phyloP scores from a whole-genome alignment of 1,140 invertebrate genomes.

The Muscidifurax raptorellus region DNA sequence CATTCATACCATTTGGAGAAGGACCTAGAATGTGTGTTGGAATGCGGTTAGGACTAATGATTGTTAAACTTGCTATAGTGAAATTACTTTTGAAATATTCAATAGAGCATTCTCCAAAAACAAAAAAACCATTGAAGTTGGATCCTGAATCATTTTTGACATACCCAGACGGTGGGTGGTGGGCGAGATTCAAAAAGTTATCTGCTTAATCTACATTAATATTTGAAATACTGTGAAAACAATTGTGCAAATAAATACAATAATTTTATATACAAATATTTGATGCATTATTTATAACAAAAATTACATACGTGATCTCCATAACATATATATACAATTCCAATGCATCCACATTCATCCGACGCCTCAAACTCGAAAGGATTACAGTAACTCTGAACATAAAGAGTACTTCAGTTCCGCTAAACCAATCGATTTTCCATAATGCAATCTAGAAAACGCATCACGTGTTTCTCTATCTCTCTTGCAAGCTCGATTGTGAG shows the following conservation, averaged over 20 bases:
- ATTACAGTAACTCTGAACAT: background rate
- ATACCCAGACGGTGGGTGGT: constrained; percentile 35
- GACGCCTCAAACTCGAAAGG: background rate
- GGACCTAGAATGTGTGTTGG: constrained; percentile 78
- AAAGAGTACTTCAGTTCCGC: background rate
- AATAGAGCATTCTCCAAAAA: constrained; percentile 58
- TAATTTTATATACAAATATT: too few species aligned
- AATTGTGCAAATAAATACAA: too few species aligned
- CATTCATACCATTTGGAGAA: constrained; percentile 79
- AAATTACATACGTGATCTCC: too few species aligned
- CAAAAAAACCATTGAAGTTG: constrained; percentile 56
- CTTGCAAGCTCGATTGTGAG: background rate
- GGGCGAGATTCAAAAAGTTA: constrained; percentile 25
- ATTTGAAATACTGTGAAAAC: too few species aligned
- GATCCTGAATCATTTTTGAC: constrained; percentile 37
- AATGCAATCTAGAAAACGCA: constrained; percentile 8
- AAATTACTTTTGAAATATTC: constrained; percentile 66
- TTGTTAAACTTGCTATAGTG: constrained; percentile 73
- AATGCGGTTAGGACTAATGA: constrained; percentile 73
- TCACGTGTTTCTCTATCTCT: background rate
- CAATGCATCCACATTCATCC: background rate
- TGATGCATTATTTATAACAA: too few species aligned
- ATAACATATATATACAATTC: constrained; percentile 10
- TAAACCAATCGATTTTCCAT: constrained; percentile 32
- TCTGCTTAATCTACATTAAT: background rate